Evolutionary conservation across 2,113 vertebrate species (phyloP), one percentile per base, ranked within the genome.

Genomic region (Crypturellus undulatus): DNA sequence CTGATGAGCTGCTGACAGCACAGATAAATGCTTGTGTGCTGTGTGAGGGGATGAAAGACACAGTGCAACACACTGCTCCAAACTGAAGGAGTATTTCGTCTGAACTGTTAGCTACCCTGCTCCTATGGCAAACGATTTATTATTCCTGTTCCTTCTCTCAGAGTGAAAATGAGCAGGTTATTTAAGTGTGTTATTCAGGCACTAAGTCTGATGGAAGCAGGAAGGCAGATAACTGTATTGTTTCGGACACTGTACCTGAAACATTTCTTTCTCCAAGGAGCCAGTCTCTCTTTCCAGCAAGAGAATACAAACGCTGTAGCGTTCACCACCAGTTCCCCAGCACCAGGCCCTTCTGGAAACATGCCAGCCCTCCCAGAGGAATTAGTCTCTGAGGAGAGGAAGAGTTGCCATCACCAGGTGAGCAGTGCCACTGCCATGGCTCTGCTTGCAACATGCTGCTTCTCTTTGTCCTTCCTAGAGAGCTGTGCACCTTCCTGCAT

Each of bases 321-420:
- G 28, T 68, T 64, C 81, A 83, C 80, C 88, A 87, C 62, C 30
- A 73, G 82, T 84, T 97, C 84, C 67, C 75, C 43, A 36, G 83
- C 12, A 60, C 56, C 83, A 87, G 72, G 65, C 58, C 81, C 64
- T 81, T 36, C 77, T 87, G 87, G 78, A 83, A 84, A 60, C 36
- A 12, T 0, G 25, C 68, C 88, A 89, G 87, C 56, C 70, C 59
- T 86, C 78, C 63, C 88, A 64, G 76, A 70, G 72, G 25, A 63
- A 60, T 88, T 89, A 25, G 24, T 65, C 92, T 91, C 47, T 59
- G 79, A 28, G 38, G 80, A 80, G 59, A 67, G 75, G 43, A 45
- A 40, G 63, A 1, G 11, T 43, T 79, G n/a, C 56, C 91, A 86
- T 18, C 3, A 3, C 54, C 85, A 89, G 81, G 72, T 43, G 65